A percentile compares a stretch with the other conserved stretches of the same genome.
These are phyloP conservation scores for Mustelus asterias DNA, from an alignment of 2,113 vertebrate species.

Conservation along the genomic window DNA sequence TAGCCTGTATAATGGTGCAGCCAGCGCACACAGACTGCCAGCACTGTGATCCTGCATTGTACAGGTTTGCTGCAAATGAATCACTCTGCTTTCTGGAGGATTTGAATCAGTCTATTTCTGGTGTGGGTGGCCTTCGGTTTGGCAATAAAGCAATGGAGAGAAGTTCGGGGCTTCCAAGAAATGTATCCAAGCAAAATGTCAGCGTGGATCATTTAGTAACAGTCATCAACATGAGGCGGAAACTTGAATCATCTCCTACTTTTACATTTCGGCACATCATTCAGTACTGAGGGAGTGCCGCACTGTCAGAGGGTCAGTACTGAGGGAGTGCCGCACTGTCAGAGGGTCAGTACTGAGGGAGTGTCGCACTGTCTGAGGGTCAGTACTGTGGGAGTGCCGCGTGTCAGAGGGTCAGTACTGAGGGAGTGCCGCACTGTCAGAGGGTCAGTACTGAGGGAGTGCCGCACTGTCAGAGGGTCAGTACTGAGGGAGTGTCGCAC, in stretches of 20 bases:
- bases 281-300: neutral
- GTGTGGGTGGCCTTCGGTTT: constrained; percentile 50
- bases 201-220: neutral
- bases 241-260: neutral
- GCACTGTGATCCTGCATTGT: constrained; percentile 66
- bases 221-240: neutral
- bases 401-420: too few species aligned
- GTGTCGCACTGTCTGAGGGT: too few species aligned
- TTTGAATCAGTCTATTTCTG: constrained; percentile 21
- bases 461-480: too few species aligned
- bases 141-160: neutral
- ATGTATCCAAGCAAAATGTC: neutral
- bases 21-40: constrained; percentile 56
- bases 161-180: neutral
- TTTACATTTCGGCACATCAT: neutral
- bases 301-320: too few species aligned
- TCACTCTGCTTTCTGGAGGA: constrained; percentile 50
- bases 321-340: too few species aligned
- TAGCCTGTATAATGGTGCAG: constrained; percentile 44
- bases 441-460: too few species aligned
- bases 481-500: too few species aligned
- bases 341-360: too few species aligned
- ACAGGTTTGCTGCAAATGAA: constrained; percentile 78
- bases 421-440: too few species aligned
- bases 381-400: too few species aligned